Percentiles rank a stretch among this genome's conserved stretches.
These are phyloP conservation scores for Microcebus ravelobensis DNA, from an alignment of 2,113 vertebrate genomes.

Conservation along the genomic window DNA sequence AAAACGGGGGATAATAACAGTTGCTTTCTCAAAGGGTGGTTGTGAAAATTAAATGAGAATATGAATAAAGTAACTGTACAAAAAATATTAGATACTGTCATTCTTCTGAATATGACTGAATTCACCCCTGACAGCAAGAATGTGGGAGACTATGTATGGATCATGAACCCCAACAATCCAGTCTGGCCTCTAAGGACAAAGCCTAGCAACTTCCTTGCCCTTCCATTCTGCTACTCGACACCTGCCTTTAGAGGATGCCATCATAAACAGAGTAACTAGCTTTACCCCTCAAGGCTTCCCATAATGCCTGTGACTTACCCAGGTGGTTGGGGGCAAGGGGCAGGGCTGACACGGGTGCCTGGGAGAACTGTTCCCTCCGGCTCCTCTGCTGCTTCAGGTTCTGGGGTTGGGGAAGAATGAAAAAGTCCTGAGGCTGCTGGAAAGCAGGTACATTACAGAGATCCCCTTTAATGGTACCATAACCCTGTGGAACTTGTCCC, in stretches of 20 bases:
- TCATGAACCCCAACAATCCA: neutral
- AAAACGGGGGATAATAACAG: neutral
- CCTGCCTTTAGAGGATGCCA: neutral
- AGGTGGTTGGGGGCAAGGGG: slow-evolving; percentile 90
- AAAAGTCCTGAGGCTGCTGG: slow-evolving; percentile 45
- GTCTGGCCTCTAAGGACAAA: neutral
- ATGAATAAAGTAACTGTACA: neutral
- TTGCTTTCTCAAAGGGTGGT: slow-evolving; percentile 7
- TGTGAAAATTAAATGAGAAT: slow-evolving; percentile 21
- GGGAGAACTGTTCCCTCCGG: slow-evolving; percentile 94
- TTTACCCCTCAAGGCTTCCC: neutral
- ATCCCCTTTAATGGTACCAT: neutral
- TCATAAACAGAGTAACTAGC: neutral
- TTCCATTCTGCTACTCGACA: neutral
- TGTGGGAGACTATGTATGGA: neutral
- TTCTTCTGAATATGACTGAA: neutral
- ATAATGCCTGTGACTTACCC: slow-evolving; percentile 83
- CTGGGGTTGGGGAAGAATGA: slow-evolving; percentile 77
- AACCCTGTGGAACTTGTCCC: neutral
- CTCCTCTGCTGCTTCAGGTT: slow-evolving; percentile 95
- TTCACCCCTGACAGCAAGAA: neutral
- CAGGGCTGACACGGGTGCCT: slow-evolving; percentile 86
- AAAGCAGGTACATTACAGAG: neutral
- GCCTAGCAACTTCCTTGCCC: neutral
- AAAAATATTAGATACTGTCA: neutral